phyloP scores from a whole-genome alignment of 2,888 invertebrate genomes.

The Plutella xylostella region DNA sequence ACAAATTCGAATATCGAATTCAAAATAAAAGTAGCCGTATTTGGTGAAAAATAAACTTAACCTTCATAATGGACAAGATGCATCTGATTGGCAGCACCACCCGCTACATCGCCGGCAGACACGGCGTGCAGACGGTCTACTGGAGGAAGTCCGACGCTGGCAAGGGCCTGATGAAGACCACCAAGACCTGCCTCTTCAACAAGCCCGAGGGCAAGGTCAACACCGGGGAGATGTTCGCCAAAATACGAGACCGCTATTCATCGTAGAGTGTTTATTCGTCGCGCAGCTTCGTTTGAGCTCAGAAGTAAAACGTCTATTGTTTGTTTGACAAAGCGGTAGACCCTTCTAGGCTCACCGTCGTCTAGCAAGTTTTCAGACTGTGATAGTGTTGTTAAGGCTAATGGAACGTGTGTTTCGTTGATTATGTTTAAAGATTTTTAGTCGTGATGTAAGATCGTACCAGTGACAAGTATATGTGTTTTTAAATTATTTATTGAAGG shows the following conservation, averaged over 20 bases:
- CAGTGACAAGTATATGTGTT: no score
- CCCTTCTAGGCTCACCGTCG: no score
- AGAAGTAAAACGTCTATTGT: no score
- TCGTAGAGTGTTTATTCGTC: no score
- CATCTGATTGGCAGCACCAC: conserved; percentile 76
- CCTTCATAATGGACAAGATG: conserved; percentile 51
- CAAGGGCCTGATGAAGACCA: conserved; percentile 66
- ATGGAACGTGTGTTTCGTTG: no score
- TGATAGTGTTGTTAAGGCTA: no score
- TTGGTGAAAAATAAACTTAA: neutral
- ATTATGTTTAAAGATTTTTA: no score
- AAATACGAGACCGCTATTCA: conserved; percentile 53
- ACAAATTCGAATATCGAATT: neutral
- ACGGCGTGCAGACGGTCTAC: conserved; percentile 82
- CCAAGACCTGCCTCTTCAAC: conserved; percentile 70
- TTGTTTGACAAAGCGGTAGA: no score
- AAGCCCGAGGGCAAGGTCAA: conserved; percentile 59
- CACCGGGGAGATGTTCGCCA: conserved; percentile 57
- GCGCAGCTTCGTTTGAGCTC: no score
- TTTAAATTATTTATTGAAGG: no score
- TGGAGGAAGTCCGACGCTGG: conserved; percentile 72
- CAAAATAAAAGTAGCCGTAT: neutral
- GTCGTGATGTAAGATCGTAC: no score
- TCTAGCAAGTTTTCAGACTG: no score
- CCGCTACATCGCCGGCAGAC: conserved; percentile 78